A percentile compares a stretch with the other conserved stretches of the same genome.
Evolutionary conservation across 2,113 vertebrate genomes (phyloP).

Genomic region (Eulacestoma nigropectus): DNA sequence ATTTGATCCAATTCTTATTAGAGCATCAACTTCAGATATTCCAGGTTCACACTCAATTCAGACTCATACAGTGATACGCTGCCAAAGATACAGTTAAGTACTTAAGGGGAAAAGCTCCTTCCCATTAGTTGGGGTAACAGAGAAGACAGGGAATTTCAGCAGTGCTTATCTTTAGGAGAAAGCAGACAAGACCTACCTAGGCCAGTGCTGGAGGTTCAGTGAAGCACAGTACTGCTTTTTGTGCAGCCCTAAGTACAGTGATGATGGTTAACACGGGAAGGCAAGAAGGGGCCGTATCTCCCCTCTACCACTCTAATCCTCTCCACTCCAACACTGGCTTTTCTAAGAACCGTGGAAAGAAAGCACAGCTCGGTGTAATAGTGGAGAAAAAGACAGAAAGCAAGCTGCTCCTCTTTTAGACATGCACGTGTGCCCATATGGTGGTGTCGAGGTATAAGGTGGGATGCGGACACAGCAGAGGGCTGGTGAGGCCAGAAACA

Average conservation of each 20-base stretch:
- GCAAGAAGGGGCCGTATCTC: neutral
- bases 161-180: neutral
- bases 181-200: neutral
- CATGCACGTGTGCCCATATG: fast-evolving
- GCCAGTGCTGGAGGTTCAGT: neutral
- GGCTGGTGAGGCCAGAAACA: neutral
- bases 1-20: neutral
- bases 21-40: neutral
- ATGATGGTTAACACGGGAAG: neutral
- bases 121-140: neutral
- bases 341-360: neutral
- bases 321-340: neutral
- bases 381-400: neutral
- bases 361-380: neutral
- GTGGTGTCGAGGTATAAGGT: neutral
- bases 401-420: neutral
- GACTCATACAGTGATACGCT: neutral
- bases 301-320: neutral
- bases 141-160: neutral
- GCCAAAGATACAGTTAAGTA: neutral
- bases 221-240: neutral
- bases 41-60: neutral
- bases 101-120: neutral
- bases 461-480: neutral
- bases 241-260: neutral